Evolutionary conservation across 2,113 vertebrate genomes (phyloP).

Genomic region (Neolamprologus variostigma): DNA sequence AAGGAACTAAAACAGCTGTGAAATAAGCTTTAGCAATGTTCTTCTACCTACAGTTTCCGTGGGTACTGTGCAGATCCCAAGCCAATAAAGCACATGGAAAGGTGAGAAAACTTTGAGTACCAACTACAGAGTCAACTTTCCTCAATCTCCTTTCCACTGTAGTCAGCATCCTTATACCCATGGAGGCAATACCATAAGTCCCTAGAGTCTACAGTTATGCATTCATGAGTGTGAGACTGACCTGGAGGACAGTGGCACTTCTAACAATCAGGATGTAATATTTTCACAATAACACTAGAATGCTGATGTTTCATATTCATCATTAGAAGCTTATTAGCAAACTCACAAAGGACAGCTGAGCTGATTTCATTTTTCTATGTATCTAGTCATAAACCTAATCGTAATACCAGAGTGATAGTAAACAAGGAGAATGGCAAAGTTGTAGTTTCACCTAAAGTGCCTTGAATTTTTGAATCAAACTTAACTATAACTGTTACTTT

Average conservation of each 20-base stretch:
- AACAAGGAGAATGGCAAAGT: neutral
- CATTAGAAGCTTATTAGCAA: neutral
- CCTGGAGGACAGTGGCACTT: neutral
- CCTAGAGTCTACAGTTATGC: neutral
- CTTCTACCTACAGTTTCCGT: neutral
- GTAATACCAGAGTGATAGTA: neutral
- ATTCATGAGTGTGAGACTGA: neutral
- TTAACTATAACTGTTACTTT: neutral
- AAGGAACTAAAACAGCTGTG: neutral
- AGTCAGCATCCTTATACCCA: neutral
- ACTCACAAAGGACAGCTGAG: neutral
- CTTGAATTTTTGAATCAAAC: neutral
- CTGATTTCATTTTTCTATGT: neutral
- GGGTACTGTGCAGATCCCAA: neutral
- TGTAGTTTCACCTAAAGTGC: neutral
- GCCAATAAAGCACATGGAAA: neutral
- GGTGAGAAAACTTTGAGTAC: neutral
- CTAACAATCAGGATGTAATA: neutral
- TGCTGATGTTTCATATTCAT: neutral
- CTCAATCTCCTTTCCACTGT: neutral
- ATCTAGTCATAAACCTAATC: neutral
- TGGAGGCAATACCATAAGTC: neutral
- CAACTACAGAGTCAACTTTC: neutral
- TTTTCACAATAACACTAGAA: neutral
- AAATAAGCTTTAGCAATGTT: neutral